Base-by-base conservation (phyloP, 2,797 vertebrate species). In the Halcyon leucocephala region DNA sequence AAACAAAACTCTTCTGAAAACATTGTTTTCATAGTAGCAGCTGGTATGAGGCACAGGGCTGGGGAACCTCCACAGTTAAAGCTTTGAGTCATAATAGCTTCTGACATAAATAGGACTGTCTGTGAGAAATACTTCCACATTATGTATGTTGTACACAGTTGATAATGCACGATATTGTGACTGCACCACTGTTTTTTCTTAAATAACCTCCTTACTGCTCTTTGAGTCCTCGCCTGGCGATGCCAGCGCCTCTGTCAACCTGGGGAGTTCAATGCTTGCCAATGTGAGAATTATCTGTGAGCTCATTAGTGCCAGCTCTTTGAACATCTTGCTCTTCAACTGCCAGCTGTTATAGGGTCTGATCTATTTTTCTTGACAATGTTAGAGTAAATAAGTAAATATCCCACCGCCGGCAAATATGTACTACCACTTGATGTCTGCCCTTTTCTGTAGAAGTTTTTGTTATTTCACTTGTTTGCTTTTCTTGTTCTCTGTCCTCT, bases 51-150 rank as follows among this genome's bases (percentile, higher is more conserved):
- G 33, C 54, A 72, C 21, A 72, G 69, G 72, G 21, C 49, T 2
- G 62, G 51, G 69, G 65, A 79, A 72, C 21, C 29, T 88, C 79
- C 2, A 1, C 39, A n/a, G 69, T 54, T 81, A 77, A 11, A 35
- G 4, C 78, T 95, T 88, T 82, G 91, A 95, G 21, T 52, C 76
- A 71, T 91, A 88, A 93, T 90, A 86, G 22, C 28, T 95, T 92
- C 83, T 94, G 94, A 95, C 90, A 76, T 82, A 96, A 97, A 79
- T 72, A 92, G 81, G 92, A 69, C 88, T 86, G 70, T 44, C 62
- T 76, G 70, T 82, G 70, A 93, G 92, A 90, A 94, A 90, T 62
- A 70, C 31, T 86, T 90, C 58, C 69, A 51, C 26, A 51, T 74
- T 78, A 72, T 76, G 70, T 48, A 29, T 37, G 48, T 82, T 89